A percentile compares a stretch with the other conserved stretches of the same genome.
Evolutionary conservation across 2,888 invertebrate species (phyloP).

Genomic region (Mimas tiliae): DNA sequence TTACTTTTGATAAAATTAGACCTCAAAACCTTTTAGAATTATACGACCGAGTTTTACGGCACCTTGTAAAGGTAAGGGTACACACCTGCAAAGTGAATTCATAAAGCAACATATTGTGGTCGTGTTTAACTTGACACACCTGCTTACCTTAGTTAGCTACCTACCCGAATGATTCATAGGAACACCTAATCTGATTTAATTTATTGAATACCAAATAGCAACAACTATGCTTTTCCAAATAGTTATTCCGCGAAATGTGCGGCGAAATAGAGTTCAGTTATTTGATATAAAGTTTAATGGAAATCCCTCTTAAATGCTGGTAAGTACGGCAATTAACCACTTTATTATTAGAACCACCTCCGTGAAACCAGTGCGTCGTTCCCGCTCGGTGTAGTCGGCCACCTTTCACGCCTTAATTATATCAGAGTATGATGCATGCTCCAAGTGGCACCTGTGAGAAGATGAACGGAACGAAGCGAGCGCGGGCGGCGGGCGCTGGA

Average conservation of each 20-base stretch:
- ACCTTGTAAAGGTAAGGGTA: slow-evolving; percentile 39
- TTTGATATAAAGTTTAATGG: background rate
- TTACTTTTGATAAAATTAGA: slow-evolving; percentile 39
- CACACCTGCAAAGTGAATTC: slow-evolving; percentile 48
- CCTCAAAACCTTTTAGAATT: slow-evolving; percentile 43
- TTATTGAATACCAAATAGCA: slow-evolving; percentile 9
- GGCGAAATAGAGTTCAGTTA: background rate
- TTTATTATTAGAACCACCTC: slow-evolving; percentile 42
- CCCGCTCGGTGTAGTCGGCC: slow-evolving; percentile 45
- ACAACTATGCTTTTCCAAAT: background rate
- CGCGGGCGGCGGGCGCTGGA: background rate
- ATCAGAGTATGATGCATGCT: slow-evolving; percentile 69
- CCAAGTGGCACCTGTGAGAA: slow-evolving; percentile 61
- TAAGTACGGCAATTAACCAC: slow-evolving; percentile 36
- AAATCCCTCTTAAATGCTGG: background rate
- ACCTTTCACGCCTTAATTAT: slow-evolving; percentile 63
- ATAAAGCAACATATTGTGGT: slow-evolving; percentile 45
- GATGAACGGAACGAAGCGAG: slow-evolving; percentile 33
- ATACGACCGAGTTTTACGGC: slow-evolving; percentile 47
- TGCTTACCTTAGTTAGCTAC: slow-evolving; percentile 22
- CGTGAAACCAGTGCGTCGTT: slow-evolving; percentile 35
- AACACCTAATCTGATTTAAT: slow-evolving; percentile 14
- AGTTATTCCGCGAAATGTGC: background rate
- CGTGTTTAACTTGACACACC: slow-evolving; percentile 29
- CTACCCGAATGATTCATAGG: slow-evolving; percentile 22